Evolutionary conservation across 2,797 vertebrate species (phyloP), one percentile per base, ranked within the genome.

Genomic region (Eulemur coronatus): DNA sequence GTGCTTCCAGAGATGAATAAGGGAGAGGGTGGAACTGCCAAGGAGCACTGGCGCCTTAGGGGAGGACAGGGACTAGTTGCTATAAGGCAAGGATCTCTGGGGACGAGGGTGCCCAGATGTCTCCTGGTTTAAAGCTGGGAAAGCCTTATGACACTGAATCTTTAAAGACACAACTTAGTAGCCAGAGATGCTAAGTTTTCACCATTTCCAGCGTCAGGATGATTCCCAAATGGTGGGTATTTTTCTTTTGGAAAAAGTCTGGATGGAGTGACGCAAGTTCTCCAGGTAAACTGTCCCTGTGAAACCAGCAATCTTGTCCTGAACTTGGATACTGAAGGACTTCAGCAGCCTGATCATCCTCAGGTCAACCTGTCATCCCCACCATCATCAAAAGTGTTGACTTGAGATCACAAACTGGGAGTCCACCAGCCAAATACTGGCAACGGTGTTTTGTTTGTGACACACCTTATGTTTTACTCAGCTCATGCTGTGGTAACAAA

Each of bases 41-140:
- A 52, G 9, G 4, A 80, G 33, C 15, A 4, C 5, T n/a, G 41
- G 28, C 15, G 4, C 10, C 5, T 20, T 78, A 35, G 7, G 1
- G 13, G 0, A 52, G 4, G 38, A 1, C 6, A 18, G 12, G 26
- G 4, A 10, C 11, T 17, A 33, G 1, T 28, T 22, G 33, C 30
- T 41, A 73, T 59, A 70, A 75, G n/a, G 8, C 35, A 52, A 33
- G 15, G 50, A 2, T 88, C 7, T 57, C 55, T 78, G 24, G 50
- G 15, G 52, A 38, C 50, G 9, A 57, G 24, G 28, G 6, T 78
- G 8, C 8, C 17, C 22, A 30, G 6, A 5, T 48, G 11, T 55
- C 67, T 78, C 63, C 30, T 84, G 76, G 6, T 9, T 63, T 87
- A 57, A 11, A 72, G 38, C n/a, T 78, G 35, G 24, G 38, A 73